Percentiles rank a stretch among this genome's conserved stretches.
Evolutionary conservation across 2,113 vertebrate genomes (phyloP).

Genomic region (Melanerpes aurifrons): DNA sequence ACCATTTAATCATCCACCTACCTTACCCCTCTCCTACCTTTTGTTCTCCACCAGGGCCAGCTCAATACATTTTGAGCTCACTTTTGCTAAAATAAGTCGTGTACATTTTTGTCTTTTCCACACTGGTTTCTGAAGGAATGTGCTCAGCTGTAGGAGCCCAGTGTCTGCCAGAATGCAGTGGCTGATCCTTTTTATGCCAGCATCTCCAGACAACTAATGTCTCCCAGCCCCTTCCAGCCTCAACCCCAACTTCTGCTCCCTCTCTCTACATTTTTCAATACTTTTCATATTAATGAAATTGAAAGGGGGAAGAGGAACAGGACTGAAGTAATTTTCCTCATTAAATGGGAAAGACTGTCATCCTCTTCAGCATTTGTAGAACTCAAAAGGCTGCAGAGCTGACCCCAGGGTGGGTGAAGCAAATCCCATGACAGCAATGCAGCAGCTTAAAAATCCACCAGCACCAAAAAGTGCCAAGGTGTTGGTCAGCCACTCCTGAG

Average conservation of each 20-base stretch:
- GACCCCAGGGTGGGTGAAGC: not conserved
- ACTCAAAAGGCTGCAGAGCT: not conserved
- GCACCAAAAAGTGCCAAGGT: not conserved
- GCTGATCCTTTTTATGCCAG: not conserved
- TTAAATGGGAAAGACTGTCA: not conserved
- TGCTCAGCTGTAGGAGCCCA: not conserved
- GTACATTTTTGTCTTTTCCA: not conserved
- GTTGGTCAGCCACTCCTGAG: not conserved
- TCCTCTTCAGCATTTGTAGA: not conserved
- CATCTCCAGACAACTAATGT: fast-evolving
- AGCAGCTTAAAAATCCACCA: not conserved
- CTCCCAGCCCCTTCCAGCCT: not conserved
- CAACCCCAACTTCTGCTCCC: not conserved
- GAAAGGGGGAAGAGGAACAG: not conserved
- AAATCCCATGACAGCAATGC: not conserved
- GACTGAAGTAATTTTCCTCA: not conserved
- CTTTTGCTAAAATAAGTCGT: not conserved
- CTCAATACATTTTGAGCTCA: not conserved
- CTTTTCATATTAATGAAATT: not conserved
- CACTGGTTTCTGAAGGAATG: not conserved
- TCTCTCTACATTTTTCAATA: not conserved
- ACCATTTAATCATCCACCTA: fast-evolving
- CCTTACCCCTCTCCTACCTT: not conserved
- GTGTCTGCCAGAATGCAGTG: fast-evolving
- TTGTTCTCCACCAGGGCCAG: not conserved